Evolutionary conservation across 1,140 invertebrate genomes (phyloP).

Genomic region (Ips nitidus): DNA sequence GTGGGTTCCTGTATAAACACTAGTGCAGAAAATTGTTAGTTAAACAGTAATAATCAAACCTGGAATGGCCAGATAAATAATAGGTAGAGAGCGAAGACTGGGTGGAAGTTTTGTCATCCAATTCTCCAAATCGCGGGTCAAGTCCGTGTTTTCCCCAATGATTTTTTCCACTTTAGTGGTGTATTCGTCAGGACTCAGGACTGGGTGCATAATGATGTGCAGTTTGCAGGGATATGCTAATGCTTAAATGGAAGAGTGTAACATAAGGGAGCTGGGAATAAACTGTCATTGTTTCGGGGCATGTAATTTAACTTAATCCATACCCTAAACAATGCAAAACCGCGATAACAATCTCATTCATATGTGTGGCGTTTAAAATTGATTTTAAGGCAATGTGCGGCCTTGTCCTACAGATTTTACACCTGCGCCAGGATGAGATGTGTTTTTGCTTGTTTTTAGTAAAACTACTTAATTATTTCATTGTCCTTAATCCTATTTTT

Average conservation of each 20-base stretch:
- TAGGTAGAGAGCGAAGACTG: slow-evolving; percentile 58
- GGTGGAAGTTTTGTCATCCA: slow-evolving; percentile 71
- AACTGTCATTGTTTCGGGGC: slow-evolving; percentile 14
- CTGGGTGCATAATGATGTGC: slow-evolving; percentile 10
- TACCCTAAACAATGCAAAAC: slow-evolving; percentile 26
- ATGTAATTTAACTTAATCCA: slow-evolving; percentile 29
- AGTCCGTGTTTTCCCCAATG: slow-evolving; percentile 45
- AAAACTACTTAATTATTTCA: too few relatives aligned
- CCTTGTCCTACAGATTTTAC: slow-evolving; percentile 13
- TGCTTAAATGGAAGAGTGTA: not conserved
- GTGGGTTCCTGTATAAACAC: slow-evolving; percentile 67
- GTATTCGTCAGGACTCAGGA: slow-evolving; percentile 23
- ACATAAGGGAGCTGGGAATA: not conserved
- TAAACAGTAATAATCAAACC: slow-evolving; percentile 54
- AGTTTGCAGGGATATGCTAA: not conserved
- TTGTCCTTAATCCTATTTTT: too few relatives aligned
- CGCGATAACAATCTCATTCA: slow-evolving; percentile 24
- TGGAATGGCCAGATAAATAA: slow-evolving; percentile 74
- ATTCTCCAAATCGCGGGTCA: slow-evolving; percentile 59
- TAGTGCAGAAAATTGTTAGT: not conserved
- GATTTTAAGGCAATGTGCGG: slow-evolving; percentile 12
- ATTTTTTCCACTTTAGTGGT: slow-evolving; percentile 26
- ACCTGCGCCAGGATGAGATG: slow-evolving; percentile 12
- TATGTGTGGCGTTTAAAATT: slow-evolving; percentile 12
- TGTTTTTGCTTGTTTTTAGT: too few relatives aligned